A percentile compares a stretch with the other conserved stretches of the same genome.
phyloP scores from a whole-genome alignment of 2,888 invertebrate genomes.

The Tortrix viridana region DNA sequence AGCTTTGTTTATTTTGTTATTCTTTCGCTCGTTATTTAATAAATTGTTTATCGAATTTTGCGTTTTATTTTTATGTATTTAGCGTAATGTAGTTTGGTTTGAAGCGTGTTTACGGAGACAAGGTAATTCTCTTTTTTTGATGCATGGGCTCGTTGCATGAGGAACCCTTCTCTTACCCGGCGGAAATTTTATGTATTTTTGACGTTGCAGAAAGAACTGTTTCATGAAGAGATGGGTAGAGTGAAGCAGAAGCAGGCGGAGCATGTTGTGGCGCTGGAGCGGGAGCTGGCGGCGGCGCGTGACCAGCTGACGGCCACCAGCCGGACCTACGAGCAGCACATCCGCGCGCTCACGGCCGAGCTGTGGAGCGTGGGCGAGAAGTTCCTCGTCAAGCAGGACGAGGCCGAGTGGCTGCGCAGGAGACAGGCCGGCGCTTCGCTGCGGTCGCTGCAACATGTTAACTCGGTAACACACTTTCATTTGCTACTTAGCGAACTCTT shows the following conservation, averaged over 20 bases:
- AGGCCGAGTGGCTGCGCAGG: conserved; percentile 78
- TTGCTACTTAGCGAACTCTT: too few relatives aligned
- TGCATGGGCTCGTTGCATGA: conserved; percentile 46
- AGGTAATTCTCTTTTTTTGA: conserved; percentile 64
- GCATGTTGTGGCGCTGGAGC: conserved; percentile 76
- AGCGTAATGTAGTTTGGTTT: conserved; percentile 45
- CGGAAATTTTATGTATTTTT: conserved; percentile 4
- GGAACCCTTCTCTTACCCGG: conserved; percentile 43
- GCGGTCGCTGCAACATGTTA: conserved; percentile 75
- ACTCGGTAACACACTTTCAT: conserved; percentile 58
- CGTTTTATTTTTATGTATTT: conserved; percentile 73
- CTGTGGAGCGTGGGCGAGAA: conserved; percentile 86
- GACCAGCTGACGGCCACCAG: conserved; percentile 74
- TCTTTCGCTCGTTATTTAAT: conserved; percentile 54
- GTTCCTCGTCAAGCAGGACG: conserved; percentile 82
- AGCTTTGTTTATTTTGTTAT: conserved; percentile 48
- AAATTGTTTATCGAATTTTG: conserved; percentile 67
- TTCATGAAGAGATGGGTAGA: conserved; percentile 85
- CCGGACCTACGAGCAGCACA: conserved; percentile 69
- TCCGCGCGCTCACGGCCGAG: conserved; percentile 78
- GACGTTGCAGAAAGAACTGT: conserved; percentile 83
- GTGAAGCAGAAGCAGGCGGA: conserved; percentile 79
- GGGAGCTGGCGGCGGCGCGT: conserved; percentile 79
- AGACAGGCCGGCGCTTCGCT: conserved; percentile 69
- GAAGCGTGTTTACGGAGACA: conserved; percentile 38